Evolutionary conservation across 2,797 vertebrate genomes (phyloP).

Genomic region (Gadopsis bispinosus): DNA sequence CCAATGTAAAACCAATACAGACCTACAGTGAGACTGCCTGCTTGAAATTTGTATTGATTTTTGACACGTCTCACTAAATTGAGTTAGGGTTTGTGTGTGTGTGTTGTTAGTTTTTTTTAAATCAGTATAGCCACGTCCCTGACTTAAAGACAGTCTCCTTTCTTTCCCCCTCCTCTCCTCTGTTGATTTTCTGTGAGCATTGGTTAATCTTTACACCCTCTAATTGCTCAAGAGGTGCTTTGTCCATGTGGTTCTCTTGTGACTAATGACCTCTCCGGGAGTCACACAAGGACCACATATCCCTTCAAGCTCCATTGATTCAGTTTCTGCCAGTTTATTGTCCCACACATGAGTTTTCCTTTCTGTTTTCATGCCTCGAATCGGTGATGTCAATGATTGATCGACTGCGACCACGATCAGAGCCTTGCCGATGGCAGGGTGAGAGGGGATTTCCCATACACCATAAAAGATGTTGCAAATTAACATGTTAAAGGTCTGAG

Average conservation of each 20-base stretch:
- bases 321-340: slow-evolving; percentile 13
- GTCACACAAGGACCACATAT: slow-evolving; percentile 4
- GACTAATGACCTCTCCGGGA: slow-evolving; percentile 19
- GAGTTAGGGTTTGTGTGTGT: background rate
- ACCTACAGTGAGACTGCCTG: background rate
- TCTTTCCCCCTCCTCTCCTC: background rate
- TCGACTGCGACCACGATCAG: background rate
- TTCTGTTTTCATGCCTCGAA: slow-evolving; percentile 18
- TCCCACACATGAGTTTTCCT: slow-evolving; percentile 4
- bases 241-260: slow-evolving; percentile 5
- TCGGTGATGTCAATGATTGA: slow-evolving; percentile 17
- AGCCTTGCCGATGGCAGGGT: background rate
- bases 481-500: background rate
- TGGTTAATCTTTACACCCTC: slow-evolving; percentile 13
- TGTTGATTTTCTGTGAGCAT: background rate
- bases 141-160: background rate
- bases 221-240: slow-evolving; percentile 20
- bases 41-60: slow-evolving; percentile 3
- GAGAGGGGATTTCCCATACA: background rate
- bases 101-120: background rate
- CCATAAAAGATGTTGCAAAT: slow-evolving; percentile 12
- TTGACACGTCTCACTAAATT: background rate
- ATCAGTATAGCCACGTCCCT: background rate
- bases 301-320: background rate
- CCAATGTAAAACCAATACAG: background rate